Base-by-base conservation (phyloP, 92 coral and sea anemone species). In the Phenganax subtilis region DNA sequence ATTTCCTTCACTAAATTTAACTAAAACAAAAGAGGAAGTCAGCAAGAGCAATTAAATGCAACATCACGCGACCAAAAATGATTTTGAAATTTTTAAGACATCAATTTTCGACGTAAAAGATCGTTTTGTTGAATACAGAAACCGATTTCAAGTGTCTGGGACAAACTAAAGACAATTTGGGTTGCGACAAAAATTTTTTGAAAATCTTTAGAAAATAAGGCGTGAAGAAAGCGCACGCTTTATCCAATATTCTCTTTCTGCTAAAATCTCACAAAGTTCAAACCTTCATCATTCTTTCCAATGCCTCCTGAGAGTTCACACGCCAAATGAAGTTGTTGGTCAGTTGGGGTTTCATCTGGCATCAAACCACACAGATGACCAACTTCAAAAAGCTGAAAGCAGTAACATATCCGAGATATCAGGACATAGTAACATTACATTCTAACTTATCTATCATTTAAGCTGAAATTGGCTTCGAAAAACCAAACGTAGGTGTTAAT, bases 341-440 rank as follows among this genome's bases (percentile, higher is more conserved):
- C 98, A 51, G 90, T 80, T 60, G 92, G 87, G 1, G 89, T 80
- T 82, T 80, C 77, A 66, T 86, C 91, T 30, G 98, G 97, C 91
- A 93, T 70, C 54, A 91, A 86, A 59, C 88, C 98, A 87, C 98
- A 93, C 81, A 91, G 87, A 65, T 68, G 71, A 30, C 98, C 98
- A 77, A 93, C 89, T 56, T 93, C 92, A 76, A 88, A 90, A 77
- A 93, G 84, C 98, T 93, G 80, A 37, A 37, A 80, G 30, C 53
- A 16, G 64, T 62, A 55, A 81, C 31, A 51, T 44, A 10, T 9
- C 47, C 28, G 55, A 7, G 71, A 72, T 56, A 20, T 14, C 20
- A 17, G 55, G 14, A 55, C 8, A 27, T 14, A 62, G 17, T 17
- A 11, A 57, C 0, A 64, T 47, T 17, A 61, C 6, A 7, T 61